Percentiles rank a stretch among this genome's conserved stretches.
Conservation (phyloP, 2,113 vertebrate genomes). For the Pteronura brasiliensis region DNA sequence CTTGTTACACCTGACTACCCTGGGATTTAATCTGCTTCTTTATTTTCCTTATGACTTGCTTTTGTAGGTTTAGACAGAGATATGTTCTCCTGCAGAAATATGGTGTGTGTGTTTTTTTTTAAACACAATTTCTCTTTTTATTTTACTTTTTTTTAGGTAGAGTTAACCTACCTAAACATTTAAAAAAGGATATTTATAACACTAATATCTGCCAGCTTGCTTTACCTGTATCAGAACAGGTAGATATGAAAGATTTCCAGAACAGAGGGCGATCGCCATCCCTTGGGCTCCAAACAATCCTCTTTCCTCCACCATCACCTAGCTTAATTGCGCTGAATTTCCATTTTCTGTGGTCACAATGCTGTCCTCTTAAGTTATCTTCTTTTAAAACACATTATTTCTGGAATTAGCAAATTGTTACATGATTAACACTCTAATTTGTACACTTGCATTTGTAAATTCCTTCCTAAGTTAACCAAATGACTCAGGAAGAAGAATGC, state of each 20-base stretch:
- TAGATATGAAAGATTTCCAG: neutral
- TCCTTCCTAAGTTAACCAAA: neutral
- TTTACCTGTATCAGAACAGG: neutral
- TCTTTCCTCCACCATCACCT: neutral
- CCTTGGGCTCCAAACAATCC: neutral
- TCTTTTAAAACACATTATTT: neutral
- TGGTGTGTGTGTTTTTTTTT: neutral
- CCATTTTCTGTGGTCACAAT: neutral
- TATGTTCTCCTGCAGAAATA: neutral
- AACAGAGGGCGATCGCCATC: neutral
- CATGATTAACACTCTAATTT: neutral
- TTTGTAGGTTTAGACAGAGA: neutral
- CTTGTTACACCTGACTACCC: neutral
- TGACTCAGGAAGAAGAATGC: neutral
- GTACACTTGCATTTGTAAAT: neutral
- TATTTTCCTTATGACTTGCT: neutral
- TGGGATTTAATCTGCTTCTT: neutral
- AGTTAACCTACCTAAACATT: neutral
- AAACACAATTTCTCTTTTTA: neutral
- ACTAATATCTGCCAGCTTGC: neutral
- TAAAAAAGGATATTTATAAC: neutral
- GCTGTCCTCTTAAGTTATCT: neutral
- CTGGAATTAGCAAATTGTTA: neutral
- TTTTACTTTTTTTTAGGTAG: neutral
- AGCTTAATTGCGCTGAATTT: neutral